Base-by-base conservation (phyloP, 2,113 vertebrate species). In the Egretta garzetta region DNA sequence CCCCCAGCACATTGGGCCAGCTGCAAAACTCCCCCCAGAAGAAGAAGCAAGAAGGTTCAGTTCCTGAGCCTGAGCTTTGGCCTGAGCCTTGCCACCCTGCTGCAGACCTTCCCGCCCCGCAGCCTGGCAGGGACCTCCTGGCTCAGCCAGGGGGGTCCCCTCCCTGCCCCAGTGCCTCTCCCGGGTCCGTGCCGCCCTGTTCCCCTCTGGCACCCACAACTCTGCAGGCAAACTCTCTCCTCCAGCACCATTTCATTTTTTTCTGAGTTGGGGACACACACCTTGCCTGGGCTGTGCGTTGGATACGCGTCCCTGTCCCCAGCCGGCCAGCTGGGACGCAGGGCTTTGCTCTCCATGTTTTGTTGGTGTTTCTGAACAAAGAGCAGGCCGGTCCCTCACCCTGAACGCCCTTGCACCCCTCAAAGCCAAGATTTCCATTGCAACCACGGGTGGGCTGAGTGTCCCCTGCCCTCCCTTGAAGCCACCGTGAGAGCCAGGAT, bases 301-400 rank as follows among this genome's bases (percentile, higher is more conserved):
- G 75, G 30, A 16, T 35, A 5, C 1, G 1, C 53, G 21, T 62
- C 66, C 60, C 39, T 43, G 27, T 22, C 37, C 26, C 50, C 50
- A 32, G 26, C 26, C 0, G 0, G 28, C 30, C 58, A 33, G 49
- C 16, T 0, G 2, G 18, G 7, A 63, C 49, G 32, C 3, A 2
- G 28, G 49, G 43, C 81, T 84, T 30, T 87, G 33, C 64, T 84
- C 32, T 32, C 59, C 14, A 0, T 18, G 24, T n/a, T 45, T 50
- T 72, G 7, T 6, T 70, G 85, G 14, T 37, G 30, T 58, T 74
- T 28, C 66, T 41, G n/a, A 63, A 52, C 0, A 6, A 47, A 32
- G 22, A 20, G 8, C n/a, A 72, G 43, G 66, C 58, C 81, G 55
- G 5, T 35, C 10, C 55, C 28, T 49, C 66, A 14, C 35, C 24